Conservation (phyloP, 1,140 invertebrate genomes). For the Sitophilus oryzae region DNA sequence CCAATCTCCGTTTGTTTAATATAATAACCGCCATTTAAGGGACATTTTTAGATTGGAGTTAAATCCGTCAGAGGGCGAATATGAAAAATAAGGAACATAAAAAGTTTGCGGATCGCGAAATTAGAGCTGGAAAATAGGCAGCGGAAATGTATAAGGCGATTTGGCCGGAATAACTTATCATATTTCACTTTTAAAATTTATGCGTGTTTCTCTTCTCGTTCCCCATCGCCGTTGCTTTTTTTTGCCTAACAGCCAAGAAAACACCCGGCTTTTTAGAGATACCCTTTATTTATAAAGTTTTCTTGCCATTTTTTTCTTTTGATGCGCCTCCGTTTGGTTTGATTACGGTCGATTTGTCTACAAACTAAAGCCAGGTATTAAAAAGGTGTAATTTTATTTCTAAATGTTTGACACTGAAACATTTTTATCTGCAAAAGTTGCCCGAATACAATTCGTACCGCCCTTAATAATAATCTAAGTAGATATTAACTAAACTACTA, state of each 20-base stretch:
- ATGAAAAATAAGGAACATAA: constrained; percentile 25
- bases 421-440: no score
- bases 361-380: neutral
- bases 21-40: constrained; percentile 13
- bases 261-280: constrained; percentile 8
- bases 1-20: constrained; percentile 11
- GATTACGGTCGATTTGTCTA: constrained; percentile 4
- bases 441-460: no score
- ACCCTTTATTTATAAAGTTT: constrained; percentile 25
- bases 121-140: constrained; percentile 25
- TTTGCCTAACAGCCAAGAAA: neutral
- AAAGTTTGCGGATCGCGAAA: constrained; percentile 27
- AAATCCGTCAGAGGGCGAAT: constrained; percentile 17
- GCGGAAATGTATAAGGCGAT: constrained; percentile 27
- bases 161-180: constrained; percentile 24
- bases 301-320: constrained; percentile 13
- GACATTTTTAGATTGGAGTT: constrained; percentile 1
- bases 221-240: no score
- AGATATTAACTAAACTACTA: no score
- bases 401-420: no score
- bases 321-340: neutral
- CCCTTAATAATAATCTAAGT: no score
- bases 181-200: constrained; percentile 28
- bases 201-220: constrained; percentile 15
- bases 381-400: neutral